Evolutionary conservation across 2,113 vertebrate genomes (phyloP).

Genomic region (Colaptes auratus): DNA sequence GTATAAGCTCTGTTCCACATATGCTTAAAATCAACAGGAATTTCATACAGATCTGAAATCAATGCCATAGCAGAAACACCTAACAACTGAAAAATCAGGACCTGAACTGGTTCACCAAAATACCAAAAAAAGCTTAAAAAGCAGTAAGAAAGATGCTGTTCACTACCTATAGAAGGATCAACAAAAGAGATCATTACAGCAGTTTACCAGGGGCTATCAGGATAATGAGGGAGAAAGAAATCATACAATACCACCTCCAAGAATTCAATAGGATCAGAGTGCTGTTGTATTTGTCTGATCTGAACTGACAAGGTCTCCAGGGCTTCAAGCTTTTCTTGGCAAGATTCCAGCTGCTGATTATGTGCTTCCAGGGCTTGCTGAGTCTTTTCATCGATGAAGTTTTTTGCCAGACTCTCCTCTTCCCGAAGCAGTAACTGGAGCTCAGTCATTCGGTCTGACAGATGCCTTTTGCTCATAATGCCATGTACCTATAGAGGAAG

Average conservation of each 20-base stretch:
- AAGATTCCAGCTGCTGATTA: conserved; percentile 40
- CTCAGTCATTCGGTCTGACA: conserved; percentile 66
- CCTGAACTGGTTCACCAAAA: not conserved
- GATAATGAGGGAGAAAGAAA: not conserved
- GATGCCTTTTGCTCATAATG: conserved; percentile 60
- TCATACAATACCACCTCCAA: conserved; percentile 67
- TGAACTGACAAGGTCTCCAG: conserved; percentile 26
- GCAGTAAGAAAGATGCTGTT: not conserved
- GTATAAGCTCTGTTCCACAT: not conserved
- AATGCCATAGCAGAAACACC: not conserved
- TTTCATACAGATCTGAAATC: not conserved
- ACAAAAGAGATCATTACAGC: not conserved
- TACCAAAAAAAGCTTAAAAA: not conserved
- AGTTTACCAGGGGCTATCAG: not conserved
- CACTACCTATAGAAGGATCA: not conserved
- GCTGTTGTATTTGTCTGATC: conserved; percentile 58
- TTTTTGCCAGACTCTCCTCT: conserved; percentile 72
- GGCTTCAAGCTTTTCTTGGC: conserved; percentile 26
- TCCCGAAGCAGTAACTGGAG: conserved; percentile 73
- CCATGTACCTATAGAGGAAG: conserved; percentile 52
- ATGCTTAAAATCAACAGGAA: not conserved
- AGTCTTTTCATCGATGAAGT: conserved; percentile 68
- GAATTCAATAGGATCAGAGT: conserved; percentile 47
- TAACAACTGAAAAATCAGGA: not conserved
- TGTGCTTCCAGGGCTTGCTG: conserved; percentile 60